Base-by-base conservation (phyloP, 2,888 invertebrate genomes). In the Liopterus haemorrhoidalis region DNA sequence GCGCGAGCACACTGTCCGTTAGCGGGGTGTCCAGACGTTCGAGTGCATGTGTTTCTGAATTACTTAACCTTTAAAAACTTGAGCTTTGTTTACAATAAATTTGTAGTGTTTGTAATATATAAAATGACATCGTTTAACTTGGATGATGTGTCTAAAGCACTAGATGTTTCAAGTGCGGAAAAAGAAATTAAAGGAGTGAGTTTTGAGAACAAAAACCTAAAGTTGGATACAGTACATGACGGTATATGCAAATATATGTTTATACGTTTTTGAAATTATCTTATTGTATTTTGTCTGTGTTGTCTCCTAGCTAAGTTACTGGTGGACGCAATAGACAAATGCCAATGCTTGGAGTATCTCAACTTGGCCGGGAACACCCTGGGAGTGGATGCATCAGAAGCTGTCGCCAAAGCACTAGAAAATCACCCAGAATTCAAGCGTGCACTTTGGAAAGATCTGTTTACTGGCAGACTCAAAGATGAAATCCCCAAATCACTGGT, bases 371-470 rank as follows among this genome's bases (percentile, higher is more conserved):
- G 95, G 5, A 96, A 96, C 63, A 94, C 95, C 0, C 70, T 96
- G 15, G 95, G 96, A 1, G 86, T 92, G 8, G 81, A 82, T 11
- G 95, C 94, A 0, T 90, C 95, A 0, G 76, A 82, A 60, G 87
- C 79, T 1, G 85, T 97, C 42, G 87, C 86, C 0, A 79, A 83
- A 59, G 84, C 87, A 0, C 67, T 96, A 30, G 80, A 84, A 55
- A 74, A 71, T 12, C 87, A 89, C 56, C 83, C 85, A 0, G 84
- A 88, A 61, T 76, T 90, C 50, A 74, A 82, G 51, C 78, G 83
- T 60, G 94, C 94, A 0, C 67, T 88, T 41, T 96, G 95, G 88
- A 93, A 92, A 48, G 96, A 99, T 61, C 82, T 99, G 78, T 99
- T 99, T 64, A 97, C 97, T 0, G 90, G 96, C 0, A 74, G 99